These are phyloP conservation scores for Carlito syrichta DNA, from an alignment of 2,113 vertebrate genomes.

Conservation along the genomic window DNA sequence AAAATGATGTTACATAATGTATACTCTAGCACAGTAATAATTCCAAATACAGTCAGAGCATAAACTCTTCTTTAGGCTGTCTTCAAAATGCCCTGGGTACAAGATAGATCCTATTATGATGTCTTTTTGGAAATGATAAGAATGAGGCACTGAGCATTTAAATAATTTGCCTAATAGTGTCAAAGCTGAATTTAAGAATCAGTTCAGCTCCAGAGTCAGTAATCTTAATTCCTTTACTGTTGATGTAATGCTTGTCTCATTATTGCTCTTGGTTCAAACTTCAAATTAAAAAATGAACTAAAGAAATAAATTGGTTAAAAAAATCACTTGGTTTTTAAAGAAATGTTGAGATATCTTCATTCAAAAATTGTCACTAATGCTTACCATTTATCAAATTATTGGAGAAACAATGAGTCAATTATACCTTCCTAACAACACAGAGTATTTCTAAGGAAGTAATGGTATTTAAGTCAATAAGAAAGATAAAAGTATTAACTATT, in stretches of 20 bases:
- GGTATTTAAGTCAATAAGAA: not conserved
- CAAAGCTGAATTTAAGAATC: not conserved
- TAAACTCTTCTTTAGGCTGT: not conserved
- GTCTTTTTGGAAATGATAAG: not conserved
- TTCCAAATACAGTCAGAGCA: not conserved
- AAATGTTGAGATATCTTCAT: not conserved
- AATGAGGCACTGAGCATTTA: not conserved
- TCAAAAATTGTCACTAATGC: not conserved
- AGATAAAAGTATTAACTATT: not conserved
- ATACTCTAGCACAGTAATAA: not conserved
- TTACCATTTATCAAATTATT: not conserved
- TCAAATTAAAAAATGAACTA: not conserved
- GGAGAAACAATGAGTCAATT: not conserved
- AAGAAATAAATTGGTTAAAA: not conserved
- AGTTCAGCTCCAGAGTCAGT: not conserved
- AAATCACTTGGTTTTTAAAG: not conserved
- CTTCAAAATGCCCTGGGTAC: not conserved
- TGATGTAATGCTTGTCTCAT: not conserved
- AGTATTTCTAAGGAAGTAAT: not conserved
- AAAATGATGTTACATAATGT: not conserved
- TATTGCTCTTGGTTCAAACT: not conserved
- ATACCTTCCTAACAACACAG: not conserved
- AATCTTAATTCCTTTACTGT: not conserved
- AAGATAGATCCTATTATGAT: not conserved
- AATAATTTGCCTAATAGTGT: not conserved